Evolutionary conservation across 2,888 invertebrate genomes (phyloP), one percentile per base, ranked within the genome.

Genomic region (Octodonta nipae): DNA sequence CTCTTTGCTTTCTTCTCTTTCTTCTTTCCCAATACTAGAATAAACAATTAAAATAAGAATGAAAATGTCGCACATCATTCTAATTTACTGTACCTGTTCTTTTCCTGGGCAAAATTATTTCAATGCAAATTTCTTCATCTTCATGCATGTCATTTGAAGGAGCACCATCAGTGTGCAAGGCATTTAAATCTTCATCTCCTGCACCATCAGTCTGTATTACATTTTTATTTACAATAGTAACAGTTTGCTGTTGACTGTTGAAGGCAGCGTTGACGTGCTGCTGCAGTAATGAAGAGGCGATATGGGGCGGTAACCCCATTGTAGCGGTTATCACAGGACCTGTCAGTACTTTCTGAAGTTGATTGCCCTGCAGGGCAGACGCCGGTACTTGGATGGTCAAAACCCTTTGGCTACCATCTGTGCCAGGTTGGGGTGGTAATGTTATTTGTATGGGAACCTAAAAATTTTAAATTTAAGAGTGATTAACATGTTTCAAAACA

Each of bases 351-450:
- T 76, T 65, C 41, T 71, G 74, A 40, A 73, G 50, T 42, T 70
- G 70, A 50, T 73, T 70, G 33, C 68, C 73, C 64, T 62, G 60
- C 31, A 88, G 67, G 15, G 86, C 85, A 7, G 84, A 78, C 13
- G 84, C 84, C 37, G 88, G 87, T 50, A 88, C 87, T 64, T 87
- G 86, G 55, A 88, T 86, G n/a, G 85, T 86, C 36, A 88, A 72
- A 26, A 84, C 74, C 39, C 86, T 73, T 14, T 75, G 73, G 44
- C 75, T 61, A 13, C 51, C 54, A 44, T 56, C 75, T 12, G 76
- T 71, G 5, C 81, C 81, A 2, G 80, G 73, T 53, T 82, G 83
- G 24, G 83, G 75, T 2, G 86, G 86, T 50, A 89, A 63, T 1
- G 87, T 88, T 36, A 89, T 78, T 65, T 72, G 71, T 25, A 72